Conservation (phyloP, 2,113 vertebrate species). For the Emydura subglobosa region DNA sequence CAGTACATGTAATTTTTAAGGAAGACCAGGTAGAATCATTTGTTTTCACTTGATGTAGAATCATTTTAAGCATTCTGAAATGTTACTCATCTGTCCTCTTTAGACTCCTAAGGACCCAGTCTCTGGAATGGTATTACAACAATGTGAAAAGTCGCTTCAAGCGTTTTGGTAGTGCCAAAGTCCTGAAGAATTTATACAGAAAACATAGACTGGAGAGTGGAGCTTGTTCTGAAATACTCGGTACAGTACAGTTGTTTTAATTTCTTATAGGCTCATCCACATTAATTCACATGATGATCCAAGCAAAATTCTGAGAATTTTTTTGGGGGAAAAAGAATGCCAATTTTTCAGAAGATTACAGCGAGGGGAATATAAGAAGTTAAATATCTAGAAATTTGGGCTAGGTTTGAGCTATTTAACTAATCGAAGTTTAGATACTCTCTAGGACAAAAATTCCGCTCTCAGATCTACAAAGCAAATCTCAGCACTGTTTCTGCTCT, state of each 20-base stretch:
- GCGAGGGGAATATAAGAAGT: not conserved
- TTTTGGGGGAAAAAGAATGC: fast-evolving
- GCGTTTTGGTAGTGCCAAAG: conserved; percentile 97
- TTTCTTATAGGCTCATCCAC: not conserved
- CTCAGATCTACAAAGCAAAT: not conserved
- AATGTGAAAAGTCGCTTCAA: conserved; percentile 98
- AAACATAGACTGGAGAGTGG: conserved; percentile 92
- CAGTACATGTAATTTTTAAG: not conserved
- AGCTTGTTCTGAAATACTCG: conserved; percentile 83
- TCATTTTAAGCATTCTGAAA: not conserved
- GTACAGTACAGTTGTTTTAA: conserved; percentile 70
- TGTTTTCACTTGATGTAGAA: not conserved
- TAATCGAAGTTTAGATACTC: not conserved
- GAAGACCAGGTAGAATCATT: not conserved
- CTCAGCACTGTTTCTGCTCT: not conserved
- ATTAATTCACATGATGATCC: not conserved
- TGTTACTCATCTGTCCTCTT: conserved; percentile 18
- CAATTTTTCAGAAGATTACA: not conserved
- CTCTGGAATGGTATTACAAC: conserved; percentile 97
- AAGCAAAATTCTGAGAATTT: not conserved
- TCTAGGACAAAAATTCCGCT: not conserved
- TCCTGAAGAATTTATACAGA: conserved; percentile 93
- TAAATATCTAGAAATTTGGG: not conserved
- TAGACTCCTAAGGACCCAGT: conserved; percentile 92
- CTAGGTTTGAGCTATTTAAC: not conserved